phyloP scores from a whole-genome alignment of 2,113 vertebrate species.

The Podocnemis expansa region DNA sequence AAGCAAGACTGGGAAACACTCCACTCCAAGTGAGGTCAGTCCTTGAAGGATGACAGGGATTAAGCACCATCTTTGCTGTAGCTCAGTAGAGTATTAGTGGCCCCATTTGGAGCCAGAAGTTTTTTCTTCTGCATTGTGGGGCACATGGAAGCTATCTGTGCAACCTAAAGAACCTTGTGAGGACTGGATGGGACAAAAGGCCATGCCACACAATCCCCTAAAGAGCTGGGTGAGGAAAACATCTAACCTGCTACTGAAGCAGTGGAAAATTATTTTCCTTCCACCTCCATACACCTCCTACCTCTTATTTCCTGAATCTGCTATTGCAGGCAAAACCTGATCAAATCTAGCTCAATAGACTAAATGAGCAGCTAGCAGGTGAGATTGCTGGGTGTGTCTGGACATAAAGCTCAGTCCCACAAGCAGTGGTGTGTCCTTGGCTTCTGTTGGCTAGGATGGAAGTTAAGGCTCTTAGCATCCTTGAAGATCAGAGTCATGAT shows the following conservation, averaged over 20 bases:
- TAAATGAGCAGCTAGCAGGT: background rate
- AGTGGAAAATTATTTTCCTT: background rate
- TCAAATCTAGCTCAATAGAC: background rate
- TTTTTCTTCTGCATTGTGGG: background rate
- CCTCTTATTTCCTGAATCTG: background rate
- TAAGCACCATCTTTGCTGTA: fast-evolving
- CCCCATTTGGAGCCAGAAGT: background rate
- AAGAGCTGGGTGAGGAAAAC: background rate
- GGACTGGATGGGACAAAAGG: background rate
- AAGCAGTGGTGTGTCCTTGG: background rate
- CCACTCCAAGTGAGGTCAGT: background rate
- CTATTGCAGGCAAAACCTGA: fast-evolving
- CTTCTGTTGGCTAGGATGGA: fast-evolving
- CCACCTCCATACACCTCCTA: fast-evolving
- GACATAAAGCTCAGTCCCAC: background rate
- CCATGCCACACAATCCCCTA: background rate
- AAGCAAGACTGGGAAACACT: background rate
- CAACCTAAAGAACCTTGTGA: background rate
- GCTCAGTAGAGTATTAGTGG: background rate
- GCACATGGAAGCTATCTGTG: background rate
- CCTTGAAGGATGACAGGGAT: background rate
- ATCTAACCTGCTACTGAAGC: fast-evolving
- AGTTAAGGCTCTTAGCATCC: background rate
- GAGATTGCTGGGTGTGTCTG: fast-evolving
- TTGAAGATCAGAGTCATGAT: background rate